Conservation (phyloP, 2,113 vertebrate species). For the Sialia sialis region DNA sequence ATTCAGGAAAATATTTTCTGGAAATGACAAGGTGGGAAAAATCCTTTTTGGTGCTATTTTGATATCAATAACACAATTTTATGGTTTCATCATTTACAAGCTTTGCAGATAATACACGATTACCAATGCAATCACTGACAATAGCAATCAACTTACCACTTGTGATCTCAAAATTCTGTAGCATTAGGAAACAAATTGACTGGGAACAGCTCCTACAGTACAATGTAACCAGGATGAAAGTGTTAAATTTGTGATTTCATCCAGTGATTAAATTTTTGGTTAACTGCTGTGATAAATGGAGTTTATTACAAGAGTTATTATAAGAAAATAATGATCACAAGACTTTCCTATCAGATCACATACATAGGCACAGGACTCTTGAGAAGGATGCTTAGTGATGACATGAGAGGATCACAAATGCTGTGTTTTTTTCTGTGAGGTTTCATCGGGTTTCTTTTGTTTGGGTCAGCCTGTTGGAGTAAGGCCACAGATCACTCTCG, state of each 20-base stretch:
- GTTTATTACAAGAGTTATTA: background rate
- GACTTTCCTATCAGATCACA: background rate
- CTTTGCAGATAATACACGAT: background rate
- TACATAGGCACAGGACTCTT: background rate
- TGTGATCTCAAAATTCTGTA: background rate
- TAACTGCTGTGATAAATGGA: background rate
- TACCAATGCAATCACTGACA: background rate
- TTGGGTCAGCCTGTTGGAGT: background rate
- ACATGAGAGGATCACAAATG: fast-evolving
- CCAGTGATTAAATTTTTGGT: background rate
- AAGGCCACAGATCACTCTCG: background rate
- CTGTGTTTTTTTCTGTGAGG: background rate
- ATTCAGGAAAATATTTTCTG: background rate
- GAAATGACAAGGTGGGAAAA: background rate
- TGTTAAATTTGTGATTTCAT: background rate
- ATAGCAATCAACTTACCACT: background rate
- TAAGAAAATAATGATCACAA: fast-evolving
- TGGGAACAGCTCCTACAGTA: background rate
- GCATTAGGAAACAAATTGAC: background rate
- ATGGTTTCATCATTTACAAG: background rate
- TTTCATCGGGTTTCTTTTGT: background rate
- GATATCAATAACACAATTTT: background rate
- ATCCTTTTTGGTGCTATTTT: background rate
- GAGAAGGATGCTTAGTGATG: background rate
- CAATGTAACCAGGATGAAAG: background rate